These are phyloP conservation scores for Xylota sylvarum DNA, from an alignment of 2,888 invertebrate genomes.

Conservation along the genomic window DNA sequence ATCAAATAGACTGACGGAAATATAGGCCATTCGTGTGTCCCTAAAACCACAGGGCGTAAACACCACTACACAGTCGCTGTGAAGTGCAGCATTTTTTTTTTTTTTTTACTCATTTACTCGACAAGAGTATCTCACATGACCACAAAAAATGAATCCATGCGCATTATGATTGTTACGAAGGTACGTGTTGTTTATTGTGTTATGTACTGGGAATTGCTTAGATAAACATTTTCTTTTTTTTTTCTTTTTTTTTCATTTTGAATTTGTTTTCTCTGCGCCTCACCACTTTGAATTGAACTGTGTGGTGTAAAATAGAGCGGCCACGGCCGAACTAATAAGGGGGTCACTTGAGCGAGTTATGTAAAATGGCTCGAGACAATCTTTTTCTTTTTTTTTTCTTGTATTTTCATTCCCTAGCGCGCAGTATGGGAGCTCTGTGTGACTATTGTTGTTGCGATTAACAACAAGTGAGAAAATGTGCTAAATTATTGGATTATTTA, in stretches of 20 bases:
- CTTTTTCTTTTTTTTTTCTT: neutral
- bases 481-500: constrained; percentile 18
- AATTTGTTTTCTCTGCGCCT: neutral
- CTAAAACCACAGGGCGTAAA: constrained; percentile 4
- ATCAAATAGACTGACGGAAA: constrained; percentile 20
- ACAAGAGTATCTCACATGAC: constrained; percentile 10
- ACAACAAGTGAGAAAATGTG: constrained; percentile 7
- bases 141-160: constrained; percentile 31
- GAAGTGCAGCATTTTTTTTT: neutral
- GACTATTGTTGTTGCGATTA: constrained; percentile 8
- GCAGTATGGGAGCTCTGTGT: neutral
- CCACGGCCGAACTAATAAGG: constrained; percentile 48
- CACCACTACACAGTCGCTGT: neutral
- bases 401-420: neutral
- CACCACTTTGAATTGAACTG: constrained; percentile 8
- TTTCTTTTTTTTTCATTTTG: neutral
- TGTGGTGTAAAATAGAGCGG: constrained; percentile 33
- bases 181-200: constrained; percentile 34
- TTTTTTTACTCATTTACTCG: neutral
- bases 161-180: constrained; percentile 39
- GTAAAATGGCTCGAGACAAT: constrained; percentile 20
- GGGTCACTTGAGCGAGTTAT: constrained; percentile 52
- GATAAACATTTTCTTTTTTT: constrained; percentile 20
- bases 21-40: constrained; percentile 20
- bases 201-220: constrained; percentile 37